phyloP scores from a whole-genome alignment of 2,797 vertebrate genomes.

The Tiaroga cobitis region DNA sequence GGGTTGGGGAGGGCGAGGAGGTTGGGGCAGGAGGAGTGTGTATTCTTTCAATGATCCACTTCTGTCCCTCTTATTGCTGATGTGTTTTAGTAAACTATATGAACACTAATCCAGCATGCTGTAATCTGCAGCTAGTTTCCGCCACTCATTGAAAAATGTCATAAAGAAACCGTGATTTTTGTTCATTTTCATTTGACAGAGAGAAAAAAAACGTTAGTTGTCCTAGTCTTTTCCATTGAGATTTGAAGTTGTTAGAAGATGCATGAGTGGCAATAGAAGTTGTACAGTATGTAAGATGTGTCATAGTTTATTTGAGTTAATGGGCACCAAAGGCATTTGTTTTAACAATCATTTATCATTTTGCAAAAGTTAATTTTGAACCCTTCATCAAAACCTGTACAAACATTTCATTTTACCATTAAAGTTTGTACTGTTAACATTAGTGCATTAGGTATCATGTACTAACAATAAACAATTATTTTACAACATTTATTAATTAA shows the following conservation, averaged over 20 bases:
- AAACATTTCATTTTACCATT: background rate
- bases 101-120: slow-evolving; percentile 8
- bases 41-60: slow-evolving; percentile 65
- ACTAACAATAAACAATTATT: background rate
- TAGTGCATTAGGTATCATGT: background rate
- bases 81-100: slow-evolving; percentile 68
- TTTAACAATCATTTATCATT: background rate
- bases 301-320: background rate
- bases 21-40: slow-evolving; percentile 55
- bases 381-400: background rate
- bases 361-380: background rate
- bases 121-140: background rate
- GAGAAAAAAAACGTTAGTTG: background rate
- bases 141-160: background rate
- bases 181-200: background rate
- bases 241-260: slow-evolving; percentile 2
- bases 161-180: background rate
- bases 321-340: background rate
- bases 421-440: background rate
- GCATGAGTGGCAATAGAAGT: background rate
- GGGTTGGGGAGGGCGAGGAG: slow-evolving; percentile 53
- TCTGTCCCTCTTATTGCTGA: slow-evolving; percentile 62
- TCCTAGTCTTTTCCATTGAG: background rate
- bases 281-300: background rate
- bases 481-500: background rate